These are phyloP conservation scores for Pachypanchax playfairii DNA, from an alignment of 2,113 vertebrate species.

Conservation along the genomic window DNA sequence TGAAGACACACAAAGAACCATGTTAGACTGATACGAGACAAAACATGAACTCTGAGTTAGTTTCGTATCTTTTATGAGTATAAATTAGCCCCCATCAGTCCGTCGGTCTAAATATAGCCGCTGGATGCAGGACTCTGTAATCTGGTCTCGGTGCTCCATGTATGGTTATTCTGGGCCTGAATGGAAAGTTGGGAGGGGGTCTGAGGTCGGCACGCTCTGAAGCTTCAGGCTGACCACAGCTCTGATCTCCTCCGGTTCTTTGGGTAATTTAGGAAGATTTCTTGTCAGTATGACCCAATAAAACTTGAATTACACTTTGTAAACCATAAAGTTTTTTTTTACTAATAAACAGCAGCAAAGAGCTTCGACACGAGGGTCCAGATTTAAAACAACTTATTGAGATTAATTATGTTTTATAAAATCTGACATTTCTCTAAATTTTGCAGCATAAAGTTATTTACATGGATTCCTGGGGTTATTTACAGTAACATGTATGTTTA, in stretches of 20 bases:
- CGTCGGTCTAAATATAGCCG: conserved; percentile 65
- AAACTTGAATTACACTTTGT: no score
- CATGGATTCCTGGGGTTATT: no score
- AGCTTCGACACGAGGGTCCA: no score
- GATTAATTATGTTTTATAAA: no score
- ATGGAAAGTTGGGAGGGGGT: conserved; percentile 43
- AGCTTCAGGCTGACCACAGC: conserved; percentile 20
- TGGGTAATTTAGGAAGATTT: no score
- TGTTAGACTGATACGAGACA: conserved; percentile 36
- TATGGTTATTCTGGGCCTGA: conserved; percentile 60
- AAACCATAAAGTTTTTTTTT: no score
- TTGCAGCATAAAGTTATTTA: no score
- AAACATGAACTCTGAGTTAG: conserved; percentile 48
- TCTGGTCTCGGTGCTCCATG: conserved; percentile 61
- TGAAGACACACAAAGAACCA: conserved; percentile 16
- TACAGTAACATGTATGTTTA: no score
- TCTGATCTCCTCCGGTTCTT: background rate
- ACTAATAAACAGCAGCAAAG: no score
- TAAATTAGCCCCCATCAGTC: conserved; percentile 55
- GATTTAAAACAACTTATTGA: no score
- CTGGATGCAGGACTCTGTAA: conserved; percentile 41
- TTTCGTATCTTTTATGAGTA: conserved; percentile 6
- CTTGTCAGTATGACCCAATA: no score
- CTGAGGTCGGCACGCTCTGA: conserved; percentile 50
- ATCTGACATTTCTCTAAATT: no score